phyloP scores from a whole-genome alignment of 2,888 invertebrate genomes.

The Brachylomia viminalis region DNA sequence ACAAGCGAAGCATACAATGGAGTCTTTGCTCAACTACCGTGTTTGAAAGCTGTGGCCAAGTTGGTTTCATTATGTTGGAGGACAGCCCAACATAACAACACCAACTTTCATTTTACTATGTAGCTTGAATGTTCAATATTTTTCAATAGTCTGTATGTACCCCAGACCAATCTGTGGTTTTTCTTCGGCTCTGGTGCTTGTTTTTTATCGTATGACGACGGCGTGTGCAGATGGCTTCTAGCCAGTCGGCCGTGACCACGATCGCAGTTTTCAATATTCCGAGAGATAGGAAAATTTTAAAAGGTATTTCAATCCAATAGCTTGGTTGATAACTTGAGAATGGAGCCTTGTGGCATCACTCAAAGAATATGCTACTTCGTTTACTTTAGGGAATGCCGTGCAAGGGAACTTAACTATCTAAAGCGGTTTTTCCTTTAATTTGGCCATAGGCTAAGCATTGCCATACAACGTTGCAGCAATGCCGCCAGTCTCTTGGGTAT shows the following conservation, averaged over 20 bases:
- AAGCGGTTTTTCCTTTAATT: no score
- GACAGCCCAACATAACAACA: no score
- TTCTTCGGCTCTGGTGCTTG: constrained; percentile 1
- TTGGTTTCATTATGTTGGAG: no score
- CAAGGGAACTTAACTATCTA: background rate
- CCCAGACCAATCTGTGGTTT: constrained; percentile 20
- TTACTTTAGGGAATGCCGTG: background rate
- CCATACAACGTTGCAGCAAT: no score
- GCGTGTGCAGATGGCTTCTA: constrained; percentile 40
- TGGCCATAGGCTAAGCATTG: no score
- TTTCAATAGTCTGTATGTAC: constrained; percentile 11
- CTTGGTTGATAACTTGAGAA: constrained; percentile 7
- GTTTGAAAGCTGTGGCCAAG: no score
- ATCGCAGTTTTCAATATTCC: constrained; percentile 49
- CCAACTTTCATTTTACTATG: background rate
- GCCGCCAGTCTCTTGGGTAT: no score
- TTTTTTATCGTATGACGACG: constrained; percentile 33
- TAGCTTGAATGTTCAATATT: constrained; percentile 26
- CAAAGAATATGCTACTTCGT: background rate
- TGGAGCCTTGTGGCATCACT: background rate
- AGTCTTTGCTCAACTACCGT: no score
- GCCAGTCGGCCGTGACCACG: constrained; percentile 40
- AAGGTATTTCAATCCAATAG: constrained; percentile 31
- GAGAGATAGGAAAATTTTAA: constrained; percentile 5
- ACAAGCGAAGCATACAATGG: no score